Conservation (phyloP, 2,113 vertebrate species). For the Pelobates fuscus region DNA sequence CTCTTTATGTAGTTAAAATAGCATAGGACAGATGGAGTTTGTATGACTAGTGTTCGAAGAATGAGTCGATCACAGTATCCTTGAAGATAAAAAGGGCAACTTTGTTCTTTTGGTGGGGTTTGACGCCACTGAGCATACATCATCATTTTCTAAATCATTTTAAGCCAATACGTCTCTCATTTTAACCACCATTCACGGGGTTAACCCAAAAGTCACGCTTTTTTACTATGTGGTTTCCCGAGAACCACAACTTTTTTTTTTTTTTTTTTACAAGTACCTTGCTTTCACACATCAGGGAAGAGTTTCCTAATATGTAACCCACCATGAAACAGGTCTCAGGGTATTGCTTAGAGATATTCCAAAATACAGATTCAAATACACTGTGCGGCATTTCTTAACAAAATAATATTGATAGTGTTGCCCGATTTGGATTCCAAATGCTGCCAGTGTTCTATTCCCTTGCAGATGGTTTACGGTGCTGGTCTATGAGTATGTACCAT, state of each 20-base stretch:
- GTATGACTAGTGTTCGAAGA: background rate
- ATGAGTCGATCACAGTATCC: background rate
- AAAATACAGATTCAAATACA: fast-evolving
- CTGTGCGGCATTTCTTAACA: background rate
- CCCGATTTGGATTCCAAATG: too few species aligned
- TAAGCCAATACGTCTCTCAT: background rate
- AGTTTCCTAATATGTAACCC: conserved; percentile 11
- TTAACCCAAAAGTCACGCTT: conserved; percentile 3
- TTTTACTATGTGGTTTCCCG: conserved; percentile 57
- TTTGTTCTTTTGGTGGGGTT: background rate
- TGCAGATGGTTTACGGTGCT: too few species aligned
- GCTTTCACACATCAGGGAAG: background rate
- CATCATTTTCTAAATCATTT: background rate
- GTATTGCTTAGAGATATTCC: background rate
- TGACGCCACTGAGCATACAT: background rate
- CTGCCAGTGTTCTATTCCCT: too few species aligned
- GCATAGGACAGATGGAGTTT: background rate
- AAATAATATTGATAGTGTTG: too few species aligned
- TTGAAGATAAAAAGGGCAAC: background rate
- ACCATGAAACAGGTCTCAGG: background rate
- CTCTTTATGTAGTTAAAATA: background rate
- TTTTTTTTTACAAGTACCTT: conserved; percentile 10
- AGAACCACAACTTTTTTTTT: conserved; percentile 49
- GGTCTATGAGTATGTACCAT: too few species aligned
- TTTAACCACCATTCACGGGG: conserved; percentile 35